These are phyloP conservation scores for Ivindomyrus marchei DNA, from an alignment of 2,113 vertebrate species.

Conservation along the genomic window DNA sequence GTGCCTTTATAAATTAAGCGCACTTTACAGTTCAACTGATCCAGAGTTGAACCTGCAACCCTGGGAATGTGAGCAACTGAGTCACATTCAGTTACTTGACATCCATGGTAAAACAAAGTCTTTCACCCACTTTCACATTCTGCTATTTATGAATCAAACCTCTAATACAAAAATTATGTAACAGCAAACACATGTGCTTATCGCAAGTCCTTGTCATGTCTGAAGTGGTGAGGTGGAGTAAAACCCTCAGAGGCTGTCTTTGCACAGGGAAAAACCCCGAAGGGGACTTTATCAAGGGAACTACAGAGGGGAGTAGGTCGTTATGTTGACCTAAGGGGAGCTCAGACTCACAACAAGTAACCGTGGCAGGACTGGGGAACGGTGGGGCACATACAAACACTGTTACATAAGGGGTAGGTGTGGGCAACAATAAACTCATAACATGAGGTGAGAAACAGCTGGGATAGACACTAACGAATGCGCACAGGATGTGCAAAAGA, in stretches of 20 bases:
- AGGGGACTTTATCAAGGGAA: not conserved
- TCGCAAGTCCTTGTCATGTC: not conserved
- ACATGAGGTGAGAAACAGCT: not conserved
- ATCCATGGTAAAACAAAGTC: not conserved
- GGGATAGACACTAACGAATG: not conserved
- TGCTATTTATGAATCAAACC: not conserved
- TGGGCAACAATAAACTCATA: not conserved
- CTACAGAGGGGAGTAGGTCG: not conserved
- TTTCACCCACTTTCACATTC: not conserved
- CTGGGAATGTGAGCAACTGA: not conserved
- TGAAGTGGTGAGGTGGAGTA: not conserved
- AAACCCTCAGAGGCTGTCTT: not conserved
- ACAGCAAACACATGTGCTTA: not conserved
- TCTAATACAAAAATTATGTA: not conserved
- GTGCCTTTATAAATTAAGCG: not conserved
- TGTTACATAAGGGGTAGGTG: not conserved
- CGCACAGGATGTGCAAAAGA: not conserved
- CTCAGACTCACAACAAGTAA: not conserved
- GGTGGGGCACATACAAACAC: not conserved
- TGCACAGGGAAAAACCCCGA: not conserved
- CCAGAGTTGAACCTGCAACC: not conserved
- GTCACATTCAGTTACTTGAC: not conserved
- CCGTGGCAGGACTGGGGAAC: not conserved
- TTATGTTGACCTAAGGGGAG: not conserved
- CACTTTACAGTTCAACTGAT: not conserved